phyloP scores from a whole-genome alignment of 92 coral and sea anemone genomes.

The Paragorgia papillata region DNA sequence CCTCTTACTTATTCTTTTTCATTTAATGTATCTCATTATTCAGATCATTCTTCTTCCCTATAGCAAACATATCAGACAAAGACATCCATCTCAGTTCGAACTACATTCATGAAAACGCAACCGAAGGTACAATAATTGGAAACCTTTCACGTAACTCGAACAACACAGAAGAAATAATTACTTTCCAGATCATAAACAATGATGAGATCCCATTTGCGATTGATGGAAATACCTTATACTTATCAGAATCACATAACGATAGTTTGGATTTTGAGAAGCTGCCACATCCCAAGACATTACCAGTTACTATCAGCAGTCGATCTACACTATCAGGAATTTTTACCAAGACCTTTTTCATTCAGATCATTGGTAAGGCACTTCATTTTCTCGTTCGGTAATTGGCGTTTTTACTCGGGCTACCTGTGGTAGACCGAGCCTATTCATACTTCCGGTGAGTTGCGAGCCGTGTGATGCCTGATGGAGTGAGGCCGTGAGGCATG shows the following conservation, averaged over 20 bases:
- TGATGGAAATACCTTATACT: not conserved
- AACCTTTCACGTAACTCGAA: slow-evolving; percentile 23
- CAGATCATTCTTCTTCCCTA: not conserved
- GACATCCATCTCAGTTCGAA: slow-evolving; percentile 28
- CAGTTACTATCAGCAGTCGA: slow-evolving; percentile 17
- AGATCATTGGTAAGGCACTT: slow-evolving; percentile 22
- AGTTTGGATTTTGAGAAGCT: slow-evolving; percentile 20
- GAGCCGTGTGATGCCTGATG: too few species aligned
- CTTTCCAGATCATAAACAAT: not conserved
- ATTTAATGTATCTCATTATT: too few species aligned
- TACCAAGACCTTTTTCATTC: slow-evolving; percentile 19
- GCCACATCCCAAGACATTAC: not conserved
- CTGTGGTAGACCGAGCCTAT: too few species aligned
- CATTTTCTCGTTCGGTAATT: too few species aligned
- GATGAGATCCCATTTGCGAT: slow-evolving; percentile 8
- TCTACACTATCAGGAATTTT: not conserved
- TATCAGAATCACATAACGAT: not conserved
- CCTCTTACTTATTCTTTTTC: too few species aligned
- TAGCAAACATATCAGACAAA: slow-evolving; percentile 16
- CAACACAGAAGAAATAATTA: not conserved
- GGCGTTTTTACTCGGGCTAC: too few species aligned
- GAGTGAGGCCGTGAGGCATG: too few species aligned
- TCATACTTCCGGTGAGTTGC: too few species aligned
- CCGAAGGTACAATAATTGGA: slow-evolving; percentile 69
- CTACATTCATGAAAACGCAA: slow-evolving; percentile 68